Conservation (phyloP, 2,888 invertebrate species). For the Harpagoxenus sublaevis region DNA sequence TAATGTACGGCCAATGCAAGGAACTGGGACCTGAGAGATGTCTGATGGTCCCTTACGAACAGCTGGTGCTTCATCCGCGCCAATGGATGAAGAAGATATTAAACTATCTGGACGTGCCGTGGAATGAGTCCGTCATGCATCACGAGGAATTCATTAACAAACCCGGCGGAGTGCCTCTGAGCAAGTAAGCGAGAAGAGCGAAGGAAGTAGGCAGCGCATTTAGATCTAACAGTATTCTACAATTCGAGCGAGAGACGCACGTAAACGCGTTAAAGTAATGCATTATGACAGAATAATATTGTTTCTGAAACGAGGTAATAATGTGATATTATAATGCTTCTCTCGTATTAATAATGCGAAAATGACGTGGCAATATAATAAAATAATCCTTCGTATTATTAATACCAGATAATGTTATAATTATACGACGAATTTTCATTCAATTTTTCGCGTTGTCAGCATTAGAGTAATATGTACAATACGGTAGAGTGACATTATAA, state of each 20-base stretch:
- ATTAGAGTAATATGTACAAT: not conserved
- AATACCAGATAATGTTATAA: not conserved
- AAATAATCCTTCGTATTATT: not conserved
- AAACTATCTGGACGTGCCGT: conserved; percentile 95
- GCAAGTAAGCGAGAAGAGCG: conserved; percentile 91
- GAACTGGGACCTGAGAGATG: conserved; percentile 93
- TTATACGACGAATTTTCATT: too few species aligned
- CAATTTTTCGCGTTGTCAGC: conserved; percentile 1
- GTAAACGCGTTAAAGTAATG: conserved; percentile 9
- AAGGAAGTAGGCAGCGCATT: not conserved
- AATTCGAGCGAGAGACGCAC: not conserved
- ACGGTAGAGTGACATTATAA: not conserved
- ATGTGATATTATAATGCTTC: not conserved
- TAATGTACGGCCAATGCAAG: conserved; percentile 97
- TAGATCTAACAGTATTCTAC: not conserved
- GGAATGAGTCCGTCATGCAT: conserved; percentile 98
- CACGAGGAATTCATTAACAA: conserved; percentile 99
- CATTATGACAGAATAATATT: not conserved
- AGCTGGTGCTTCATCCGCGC: conserved; percentile 97
- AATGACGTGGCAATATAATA: not conserved
- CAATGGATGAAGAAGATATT: conserved; percentile 96
- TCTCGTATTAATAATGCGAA: conserved; percentile 9
- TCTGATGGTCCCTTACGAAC: conserved; percentile 98
- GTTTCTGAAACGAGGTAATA: not conserved
- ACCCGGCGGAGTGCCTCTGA: conserved; percentile 96